Conservation (phyloP, 1,140 invertebrate species). For the Musca domestica region DNA sequence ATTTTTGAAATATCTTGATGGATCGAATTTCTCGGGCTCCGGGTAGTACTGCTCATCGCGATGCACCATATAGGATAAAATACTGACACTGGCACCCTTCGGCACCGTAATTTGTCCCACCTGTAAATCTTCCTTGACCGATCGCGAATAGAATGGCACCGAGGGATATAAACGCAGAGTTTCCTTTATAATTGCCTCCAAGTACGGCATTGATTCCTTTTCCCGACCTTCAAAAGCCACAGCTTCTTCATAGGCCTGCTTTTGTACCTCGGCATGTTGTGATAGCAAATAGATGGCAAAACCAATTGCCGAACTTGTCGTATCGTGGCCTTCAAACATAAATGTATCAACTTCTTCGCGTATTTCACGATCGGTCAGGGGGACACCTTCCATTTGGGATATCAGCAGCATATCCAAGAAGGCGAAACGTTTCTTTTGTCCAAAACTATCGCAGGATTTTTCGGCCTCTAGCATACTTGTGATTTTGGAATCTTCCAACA, state of each 20-base stretch:
- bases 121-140: conserved; percentile 56
- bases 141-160: conserved; percentile 65
- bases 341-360: conserved; percentile 82
- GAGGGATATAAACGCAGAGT: conserved; percentile 65
- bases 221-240: conserved; percentile 55
- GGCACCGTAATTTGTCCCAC: conserved; percentile 54
- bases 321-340: conserved; percentile 79
- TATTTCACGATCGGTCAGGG: conserved; percentile 65
- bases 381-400: conserved; percentile 56
- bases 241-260: conserved; percentile 64
- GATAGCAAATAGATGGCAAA: conserved; percentile 65
- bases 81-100: conserved; percentile 54
- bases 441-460: conserved; percentile 29
- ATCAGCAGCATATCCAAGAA: conserved; percentile 78
- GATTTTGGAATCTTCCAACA: conserved; percentile 33
- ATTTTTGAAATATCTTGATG: conserved; percentile 63
- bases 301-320: conserved; percentile 63
- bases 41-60: conserved; percentile 60
- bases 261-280: conserved; percentile 62
- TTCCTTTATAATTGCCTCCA: conserved; percentile 69
- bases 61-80: conserved; percentile 60
- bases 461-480: conserved; percentile 18
- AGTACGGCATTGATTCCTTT: conserved; percentile 63
- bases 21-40: conserved; percentile 68
- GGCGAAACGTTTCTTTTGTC: conserved; percentile 60